phyloP scores from a whole-genome alignment of 2,888 invertebrate genomes.

The Elegia similella region DNA sequence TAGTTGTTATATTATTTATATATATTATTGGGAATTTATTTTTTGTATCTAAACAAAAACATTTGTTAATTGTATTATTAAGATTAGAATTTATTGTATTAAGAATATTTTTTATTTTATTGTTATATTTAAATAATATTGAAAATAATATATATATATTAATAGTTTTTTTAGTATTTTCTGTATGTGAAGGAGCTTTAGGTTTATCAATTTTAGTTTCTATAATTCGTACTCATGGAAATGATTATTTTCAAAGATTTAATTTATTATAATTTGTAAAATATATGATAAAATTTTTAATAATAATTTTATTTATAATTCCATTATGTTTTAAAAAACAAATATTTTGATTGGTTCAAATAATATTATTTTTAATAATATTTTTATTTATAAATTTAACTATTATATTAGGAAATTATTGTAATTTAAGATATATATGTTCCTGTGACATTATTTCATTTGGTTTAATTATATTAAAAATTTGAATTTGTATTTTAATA shows the following conservation, averaged over 20 bases:
- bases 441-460: too few relatives aligned
- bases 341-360: conserved; percentile 79
- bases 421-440: conserved; percentile 65
- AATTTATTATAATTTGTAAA: conserved; percentile 70
- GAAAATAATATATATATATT: conserved; percentile 78
- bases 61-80: conserved; percentile 82
- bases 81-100: conserved; percentile 83
- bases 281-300: conserved; percentile 79
- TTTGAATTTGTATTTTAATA: conserved; percentile 83
- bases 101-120: conserved; percentile 75
- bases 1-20: conserved; percentile 66
- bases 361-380: conserved; percentile 70
- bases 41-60: conserved; percentile 80
- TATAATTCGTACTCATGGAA: conserved; percentile 83
- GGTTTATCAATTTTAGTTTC: conserved; percentile 83
- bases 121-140: conserved; percentile 68
- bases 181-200: conserved; percentile 84
- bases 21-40: conserved; percentile 73
- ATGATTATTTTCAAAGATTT: conserved; percentile 84
- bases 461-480: conserved; percentile 79
- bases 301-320: too few relatives aligned
- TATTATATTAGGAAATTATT: conserved; percentile 53
- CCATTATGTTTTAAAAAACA: conserved; percentile 70
- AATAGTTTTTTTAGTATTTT: conserved; percentile 83
- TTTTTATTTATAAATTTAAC: conserved; percentile 71